These are phyloP conservation scores for Enoplosus armatus DNA, from an alignment of 2,797 vertebrate genomes.

Conservation along the genomic window DNA sequence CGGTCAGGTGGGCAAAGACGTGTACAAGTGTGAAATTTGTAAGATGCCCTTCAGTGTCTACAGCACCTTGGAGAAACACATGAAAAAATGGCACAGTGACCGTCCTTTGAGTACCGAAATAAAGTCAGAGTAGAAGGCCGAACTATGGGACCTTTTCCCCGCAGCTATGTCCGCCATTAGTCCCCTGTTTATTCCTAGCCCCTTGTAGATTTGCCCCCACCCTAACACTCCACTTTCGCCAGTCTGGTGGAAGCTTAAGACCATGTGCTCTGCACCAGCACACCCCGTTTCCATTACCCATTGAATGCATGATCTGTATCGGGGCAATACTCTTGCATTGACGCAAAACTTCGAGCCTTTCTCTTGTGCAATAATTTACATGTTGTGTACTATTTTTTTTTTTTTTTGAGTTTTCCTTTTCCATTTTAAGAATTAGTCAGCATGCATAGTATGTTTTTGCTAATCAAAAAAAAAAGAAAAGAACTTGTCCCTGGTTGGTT, in stretches of 20 bases:
- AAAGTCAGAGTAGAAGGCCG: conserved; percentile 99
- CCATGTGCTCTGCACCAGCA: conserved; percentile 98
- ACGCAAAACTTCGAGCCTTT: conserved; percentile 99
- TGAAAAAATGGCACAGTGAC: conserved; percentile 99
- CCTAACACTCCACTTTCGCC: conserved; percentile 90
- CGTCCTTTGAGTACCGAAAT: conserved; percentile 99
- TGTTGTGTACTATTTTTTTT: conserved; percentile 97
- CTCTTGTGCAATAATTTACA: conserved; percentile 99
- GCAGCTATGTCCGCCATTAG: conserved; percentile 76
- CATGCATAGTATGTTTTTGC: conserved; percentile 99
- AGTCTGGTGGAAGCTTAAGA: conserved; percentile 94
- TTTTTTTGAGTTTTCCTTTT: conserved; percentile 87
- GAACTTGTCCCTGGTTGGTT: conserved; percentile 98
- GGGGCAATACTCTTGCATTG: conserved; percentile 99
- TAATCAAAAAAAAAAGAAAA: conserved; percentile 89
- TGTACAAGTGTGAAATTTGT: conserved; percentile 99
- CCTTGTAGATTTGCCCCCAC: conserved; percentile 90
- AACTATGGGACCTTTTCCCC: conserved; percentile 83
- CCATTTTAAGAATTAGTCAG: conserved; percentile 93
- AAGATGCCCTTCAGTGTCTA: conserved; percentile 99
- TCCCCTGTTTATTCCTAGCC: conserved; percentile 76
- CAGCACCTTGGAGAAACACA: conserved; percentile 99
- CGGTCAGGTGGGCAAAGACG: conserved; percentile 99
- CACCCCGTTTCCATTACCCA: conserved; percentile 93
- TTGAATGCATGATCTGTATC: conserved; percentile 99